Evolutionary conservation across 2,797 vertebrate species (phyloP), one percentile per base, ranked within the genome.

Genomic region (Ctenosaura bakeri): DNA sequence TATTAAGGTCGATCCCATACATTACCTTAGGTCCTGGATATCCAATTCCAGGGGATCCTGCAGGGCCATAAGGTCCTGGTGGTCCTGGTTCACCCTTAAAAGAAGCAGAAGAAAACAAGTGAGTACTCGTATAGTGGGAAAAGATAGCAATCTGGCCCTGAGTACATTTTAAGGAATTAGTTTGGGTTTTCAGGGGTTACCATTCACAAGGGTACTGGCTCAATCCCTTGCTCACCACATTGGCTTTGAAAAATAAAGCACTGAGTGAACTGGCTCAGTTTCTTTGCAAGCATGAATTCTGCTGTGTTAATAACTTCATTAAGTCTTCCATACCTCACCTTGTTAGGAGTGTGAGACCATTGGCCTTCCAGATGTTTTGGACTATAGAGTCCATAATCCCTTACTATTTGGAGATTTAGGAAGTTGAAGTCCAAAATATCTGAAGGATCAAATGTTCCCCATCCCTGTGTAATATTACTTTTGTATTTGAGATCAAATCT

Each of bases 11-110:
- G 59, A 12, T n/a, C 35, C 6, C 24, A 4, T 81, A 10, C 54
- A 29, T 96, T 97, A 97, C 97, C 96, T 97, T 97, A 86, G 96
- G 92, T 81, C 97, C 97, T 91, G 96, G 96, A 14, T 97, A 88
- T 92, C 97, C 97, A 94, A 96, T 76, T 9, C 95, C 97, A 69
- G 96, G 73, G 3, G 14, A 35, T 92, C 97, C 97, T 16, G 95
- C 87, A 83, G 96, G 96, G 84, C 97, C 97, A 86, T 93, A 95
- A 64, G 96, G 96, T 86, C 97, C 97, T 90, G 95, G 90, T 87
- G 92, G 94, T 76, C 97, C 97, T 94, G 92, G 95, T 2, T 97
- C 96, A 86, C 97, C 97, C 97, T 90, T 97, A 89, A 71, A 90
- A 56, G 13, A 89, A 93, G 88, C 93, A 92, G 93, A 35, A 87